Evolutionary conservation across 2,797 vertebrate species (phyloP), one percentile per base, ranked within the genome.

Genomic region (Botia kubotai): DNA sequence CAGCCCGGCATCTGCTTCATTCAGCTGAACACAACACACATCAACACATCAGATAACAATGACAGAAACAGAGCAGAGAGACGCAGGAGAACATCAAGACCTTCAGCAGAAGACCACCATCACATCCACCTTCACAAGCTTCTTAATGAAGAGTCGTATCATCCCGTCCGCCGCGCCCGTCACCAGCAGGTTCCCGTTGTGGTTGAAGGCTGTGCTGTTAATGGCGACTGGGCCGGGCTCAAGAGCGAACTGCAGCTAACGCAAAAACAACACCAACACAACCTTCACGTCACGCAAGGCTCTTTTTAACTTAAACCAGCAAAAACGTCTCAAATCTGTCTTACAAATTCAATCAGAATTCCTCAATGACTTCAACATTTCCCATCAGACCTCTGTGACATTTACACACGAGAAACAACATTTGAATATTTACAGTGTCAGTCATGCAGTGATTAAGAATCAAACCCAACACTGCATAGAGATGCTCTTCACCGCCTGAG

Each of bases 151-250:
- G 75, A 99, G 95, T 53, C 97, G 90, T 87, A 99, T 97, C 74
- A 97, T 89, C 0, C 98, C 97, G 0, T 99, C 98, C 0, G 98
- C 97, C 0, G 97, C 97, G 66, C 98, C 98, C 0, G 97, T 98
- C 84, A 99, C 98, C 87, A 99, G 92, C 84, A 99, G 92, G 93
- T 99, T 99, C 8, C 98, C 98, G 0, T 99, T 99, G 92, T 99
- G 98, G 85, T 99, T 99, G 90, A 99, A 99, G 21, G 97, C 95
- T 0, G 97, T 97, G 91, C 98, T 98, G 91, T 98, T 99, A 82
- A 98, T 89, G 70, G 98, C 97, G 26, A 98, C 96, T 0, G 98
- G 96, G n/a, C 96, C 95, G 0, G 98, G 97, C 78, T 98, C 97
- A 85, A 99, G 84, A 6, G 94, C 96, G 90, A 99, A 98, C 91